These are phyloP conservation scores for Zhuqinia jingwanae DNA, from an alignment of 2,888 invertebrate genomes.

Conservation along the genomic window DNA sequence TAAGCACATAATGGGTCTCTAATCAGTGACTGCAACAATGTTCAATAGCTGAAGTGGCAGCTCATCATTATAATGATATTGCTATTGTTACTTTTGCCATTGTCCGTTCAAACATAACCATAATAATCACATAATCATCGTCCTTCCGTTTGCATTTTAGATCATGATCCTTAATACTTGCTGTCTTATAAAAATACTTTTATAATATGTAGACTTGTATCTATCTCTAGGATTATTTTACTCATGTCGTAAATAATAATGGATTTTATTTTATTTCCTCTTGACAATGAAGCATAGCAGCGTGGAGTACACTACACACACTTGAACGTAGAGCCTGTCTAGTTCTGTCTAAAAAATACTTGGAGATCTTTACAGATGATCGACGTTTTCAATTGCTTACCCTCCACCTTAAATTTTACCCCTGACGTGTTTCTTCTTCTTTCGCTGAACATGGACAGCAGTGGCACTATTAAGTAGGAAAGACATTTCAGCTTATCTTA, in stretches of 20 bases:
- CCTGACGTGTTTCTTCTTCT: constrained; percentile 43
- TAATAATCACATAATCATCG: not conserved
- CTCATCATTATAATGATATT: constrained; percentile 35
- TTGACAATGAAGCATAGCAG: constrained; percentile 4
- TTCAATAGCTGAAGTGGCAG: not conserved
- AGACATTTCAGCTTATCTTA: constrained; percentile 53
- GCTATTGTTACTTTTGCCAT: constrained; percentile 7
- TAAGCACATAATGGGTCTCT: not conserved
- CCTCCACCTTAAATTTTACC: constrained; percentile 36
- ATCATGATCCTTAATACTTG: not conserved
- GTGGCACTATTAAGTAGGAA: constrained; percentile 43
- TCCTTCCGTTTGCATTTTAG: not conserved
- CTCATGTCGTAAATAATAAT: no score
- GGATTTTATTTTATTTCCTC: not conserved
- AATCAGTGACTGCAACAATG: not conserved
- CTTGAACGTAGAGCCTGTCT: not conserved
- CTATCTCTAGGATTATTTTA: no score
- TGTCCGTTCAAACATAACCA: constrained; percentile 6
- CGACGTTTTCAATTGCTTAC: constrained; percentile 63
- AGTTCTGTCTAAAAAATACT: constrained; percentile 18
- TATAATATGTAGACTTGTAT: no score
- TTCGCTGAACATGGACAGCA: not conserved
- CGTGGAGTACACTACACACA: not conserved
- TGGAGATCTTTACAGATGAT: constrained; percentile 67
- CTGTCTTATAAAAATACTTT: constrained; percentile 10